These are phyloP conservation scores for Ochropacha duplaris DNA, from an alignment of 2,888 invertebrate genomes.

Conservation along the genomic window DNA sequence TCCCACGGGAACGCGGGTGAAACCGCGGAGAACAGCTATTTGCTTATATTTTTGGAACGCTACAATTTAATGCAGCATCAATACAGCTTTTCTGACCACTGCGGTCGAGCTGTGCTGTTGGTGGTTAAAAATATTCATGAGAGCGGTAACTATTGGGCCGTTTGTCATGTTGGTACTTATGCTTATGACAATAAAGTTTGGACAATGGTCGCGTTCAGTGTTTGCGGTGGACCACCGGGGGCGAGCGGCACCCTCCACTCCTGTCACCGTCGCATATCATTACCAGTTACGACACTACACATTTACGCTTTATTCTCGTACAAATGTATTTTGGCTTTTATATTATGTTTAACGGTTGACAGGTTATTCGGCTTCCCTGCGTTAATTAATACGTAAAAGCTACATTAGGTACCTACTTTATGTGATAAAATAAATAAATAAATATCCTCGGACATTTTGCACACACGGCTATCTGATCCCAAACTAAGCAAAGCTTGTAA, in stretches of 20 bases:
- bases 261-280: constrained; percentile 32
- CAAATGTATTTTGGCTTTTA: too few species aligned
- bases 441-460: too few species aligned
- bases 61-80: background rate
- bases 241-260: constrained; percentile 32
- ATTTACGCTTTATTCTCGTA: too few species aligned
- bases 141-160: constrained; percentile 13
- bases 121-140: constrained; percentile 11
- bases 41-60: too few species aligned
- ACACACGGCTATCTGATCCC: too few species aligned
- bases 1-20: too few species aligned
- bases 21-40: too few species aligned
- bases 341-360: background rate
- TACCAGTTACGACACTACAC: background rate
- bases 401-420: background rate
- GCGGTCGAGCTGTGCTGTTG: background rate
- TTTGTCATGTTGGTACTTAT: constrained; percentile 37
- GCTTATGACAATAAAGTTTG: constrained; percentile 65
- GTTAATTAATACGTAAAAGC: too few species aligned
- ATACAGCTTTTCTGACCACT: background rate
- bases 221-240: constrained; percentile 75
- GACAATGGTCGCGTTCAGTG: constrained; percentile 59
- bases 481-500: too few species aligned
- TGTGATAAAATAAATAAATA: too few species aligned
- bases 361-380: background rate